Base-by-base conservation (phyloP, 2,797 vertebrate genomes). In the Liparis tanakae region DNA sequence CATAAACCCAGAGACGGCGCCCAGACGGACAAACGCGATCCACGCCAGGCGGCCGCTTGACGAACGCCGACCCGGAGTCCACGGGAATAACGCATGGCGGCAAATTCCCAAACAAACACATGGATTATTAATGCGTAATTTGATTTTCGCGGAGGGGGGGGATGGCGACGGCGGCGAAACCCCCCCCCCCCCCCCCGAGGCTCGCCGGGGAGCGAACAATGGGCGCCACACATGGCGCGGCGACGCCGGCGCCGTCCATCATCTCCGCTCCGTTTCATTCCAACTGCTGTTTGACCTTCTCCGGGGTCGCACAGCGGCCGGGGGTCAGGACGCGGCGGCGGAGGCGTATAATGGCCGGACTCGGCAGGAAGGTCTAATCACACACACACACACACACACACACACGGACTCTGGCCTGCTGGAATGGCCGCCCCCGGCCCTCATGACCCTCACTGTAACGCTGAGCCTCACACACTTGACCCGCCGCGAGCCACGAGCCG, bases 341-440 rank as follows among this genome's bases (percentile, higher is more conserved):
- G 66, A 78, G 67, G 48, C 9, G 25, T 75, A 74, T 78, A 84
- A 83, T 58, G 75, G 80, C 83, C 70, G 80, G 85, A 82, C 81
- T 82, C 80, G 84, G 84, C 89, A 84, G 72, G 70, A 83, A 76
- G 81, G 74, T 81, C 83, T 82, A 83, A 87, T 89, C 83, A 85
- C 84, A 89, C 39, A 12, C 37, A 73, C n/a, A n/a, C n/a, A n/a
- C n/a, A n/a, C n/a, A n/a, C n/a, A n/a, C n/a, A n/a, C n/a, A n/a
- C n/a, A 56, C 82, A 83, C 63, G 22, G 69, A 73, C 74, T 33
- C 54, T 34, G 78, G 76, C 63, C 69, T 33, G 63, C 67, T 55
- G 63, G 76, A 82, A 80, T 74, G 74, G 68, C 62, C 53, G 81
- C 84, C 56, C 55, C 17, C 22, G 54, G 84, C 72, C 46, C 44